phyloP scores from a whole-genome alignment of 2,888 invertebrate genomes.

The Sicus ferrugineus region DNA sequence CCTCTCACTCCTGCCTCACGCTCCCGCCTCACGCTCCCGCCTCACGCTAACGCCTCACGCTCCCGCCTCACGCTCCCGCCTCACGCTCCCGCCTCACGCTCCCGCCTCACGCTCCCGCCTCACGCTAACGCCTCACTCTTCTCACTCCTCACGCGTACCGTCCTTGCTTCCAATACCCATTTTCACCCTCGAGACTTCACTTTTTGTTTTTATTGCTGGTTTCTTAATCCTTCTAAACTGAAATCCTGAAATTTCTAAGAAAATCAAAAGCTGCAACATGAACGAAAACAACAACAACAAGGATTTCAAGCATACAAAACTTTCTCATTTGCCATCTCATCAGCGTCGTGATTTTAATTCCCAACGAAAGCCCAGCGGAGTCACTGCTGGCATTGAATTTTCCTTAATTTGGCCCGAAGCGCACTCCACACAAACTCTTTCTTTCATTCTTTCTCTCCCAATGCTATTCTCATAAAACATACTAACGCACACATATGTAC shows the following conservation, averaged over 20 bases:
- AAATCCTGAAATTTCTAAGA: background rate
- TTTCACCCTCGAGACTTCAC: background rate
- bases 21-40: too few species aligned
- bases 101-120: too few species aligned
- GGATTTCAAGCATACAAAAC: slow-evolving; percentile 39
- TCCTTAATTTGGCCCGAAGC: slow-evolving; percentile 60
- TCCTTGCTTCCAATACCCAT: background rate
- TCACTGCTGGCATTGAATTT: slow-evolving; percentile 57
- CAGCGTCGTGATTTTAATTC: slow-evolving; percentile 58
- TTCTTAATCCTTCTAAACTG: background rate
- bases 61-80: too few species aligned
- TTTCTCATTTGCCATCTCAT: slow-evolving; percentile 60
- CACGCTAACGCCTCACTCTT: too few species aligned
- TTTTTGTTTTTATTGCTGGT: background rate
- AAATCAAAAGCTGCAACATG: background rate
- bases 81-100: too few species aligned
- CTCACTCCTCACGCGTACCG: too few species aligned
- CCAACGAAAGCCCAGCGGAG: slow-evolving; percentile 53
- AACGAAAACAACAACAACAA: slow-evolving; percentile 25
- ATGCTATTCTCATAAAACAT: too few species aligned
- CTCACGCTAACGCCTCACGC: too few species aligned
- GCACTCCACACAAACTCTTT: background rate
- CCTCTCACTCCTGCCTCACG: too few species aligned
- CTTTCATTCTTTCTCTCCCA: background rate
- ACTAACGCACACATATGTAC: too few species aligned